These are phyloP conservation scores for Drosophila mojavensis DNA, from an alignment of 1,140 invertebrate genomes.

Conservation along the genomic window DNA sequence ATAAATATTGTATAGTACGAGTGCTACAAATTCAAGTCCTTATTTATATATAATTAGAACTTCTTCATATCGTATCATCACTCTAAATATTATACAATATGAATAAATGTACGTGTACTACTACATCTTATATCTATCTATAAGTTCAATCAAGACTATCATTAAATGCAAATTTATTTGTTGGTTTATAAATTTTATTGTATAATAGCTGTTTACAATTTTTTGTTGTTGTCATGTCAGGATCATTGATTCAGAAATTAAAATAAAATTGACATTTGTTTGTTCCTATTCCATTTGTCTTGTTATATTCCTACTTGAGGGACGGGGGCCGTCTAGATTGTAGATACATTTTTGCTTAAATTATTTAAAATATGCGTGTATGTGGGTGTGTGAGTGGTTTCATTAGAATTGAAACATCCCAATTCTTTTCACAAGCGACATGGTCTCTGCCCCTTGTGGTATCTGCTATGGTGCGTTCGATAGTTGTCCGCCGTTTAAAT, in stretches of 20 bases:
- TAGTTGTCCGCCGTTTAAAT: conserved; percentile 11
- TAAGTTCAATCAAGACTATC: neutral
- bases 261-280: conserved; percentile 16
- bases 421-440: conserved; percentile 29
- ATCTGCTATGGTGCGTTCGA: conserved; percentile 33
- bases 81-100: no score
- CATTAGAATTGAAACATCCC: conserved; percentile 21
- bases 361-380: conserved; percentile 27
- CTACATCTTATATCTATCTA: no score
- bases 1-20: no score
- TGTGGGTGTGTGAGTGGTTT: neutral
- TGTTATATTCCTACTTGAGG: conserved; percentile 1
- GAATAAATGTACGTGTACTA: neutral
- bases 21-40: no score
- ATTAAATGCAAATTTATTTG: neutral
- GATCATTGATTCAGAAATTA: conserved; percentile 9
- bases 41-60: no score
- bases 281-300: neutral
- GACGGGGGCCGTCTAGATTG: neutral
- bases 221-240: conserved; percentile 19
- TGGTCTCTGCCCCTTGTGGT: neutral
- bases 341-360: conserved; percentile 35
- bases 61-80: no score
- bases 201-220: conserved; percentile 37
- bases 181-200: conserved; percentile 38